These are phyloP conservation scores for Tetrao urogallus DNA, from an alignment of 2,113 vertebrate species.

Conservation along the genomic window DNA sequence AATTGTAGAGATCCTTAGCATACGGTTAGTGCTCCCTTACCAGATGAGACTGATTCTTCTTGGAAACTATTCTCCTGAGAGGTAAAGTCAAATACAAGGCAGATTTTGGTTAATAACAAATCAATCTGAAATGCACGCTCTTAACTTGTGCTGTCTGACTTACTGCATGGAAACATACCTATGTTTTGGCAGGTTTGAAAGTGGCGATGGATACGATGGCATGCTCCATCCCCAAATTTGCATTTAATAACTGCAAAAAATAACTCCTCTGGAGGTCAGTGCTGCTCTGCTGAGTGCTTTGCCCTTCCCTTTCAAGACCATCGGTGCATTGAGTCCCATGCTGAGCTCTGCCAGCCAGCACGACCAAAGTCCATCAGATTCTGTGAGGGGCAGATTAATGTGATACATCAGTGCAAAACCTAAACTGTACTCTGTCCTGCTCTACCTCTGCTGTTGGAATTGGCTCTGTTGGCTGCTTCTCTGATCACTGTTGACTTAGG, in stretches of 20 bases:
- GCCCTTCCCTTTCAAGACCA: not conserved
- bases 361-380: not conserved
- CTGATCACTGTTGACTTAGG: not conserved
- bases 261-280: not conserved
- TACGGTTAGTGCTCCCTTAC: not conserved
- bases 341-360: not conserved
- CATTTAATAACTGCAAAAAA: not conserved
- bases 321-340: rapidly evolving
- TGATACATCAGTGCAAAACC: not conserved
- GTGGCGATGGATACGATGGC: not conserved
- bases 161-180: not conserved
- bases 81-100: too few relatives aligned
- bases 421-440: not conserved
- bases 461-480: not conserved
- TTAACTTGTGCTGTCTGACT: rapidly evolving
- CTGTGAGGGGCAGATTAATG: not conserved
- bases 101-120: not conserved
- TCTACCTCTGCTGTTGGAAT: not conserved
- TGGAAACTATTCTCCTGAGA: not conserved
- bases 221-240: not conserved
- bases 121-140: not conserved
- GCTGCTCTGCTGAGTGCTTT: not conserved
- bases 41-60: not conserved
- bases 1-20: not conserved
- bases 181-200: not conserved